Percentiles rank a stretch among this genome's conserved stretches.
phyloP scores from a whole-genome alignment of 2,888 invertebrate genomes.

The Leucophenga maculata region DNA sequence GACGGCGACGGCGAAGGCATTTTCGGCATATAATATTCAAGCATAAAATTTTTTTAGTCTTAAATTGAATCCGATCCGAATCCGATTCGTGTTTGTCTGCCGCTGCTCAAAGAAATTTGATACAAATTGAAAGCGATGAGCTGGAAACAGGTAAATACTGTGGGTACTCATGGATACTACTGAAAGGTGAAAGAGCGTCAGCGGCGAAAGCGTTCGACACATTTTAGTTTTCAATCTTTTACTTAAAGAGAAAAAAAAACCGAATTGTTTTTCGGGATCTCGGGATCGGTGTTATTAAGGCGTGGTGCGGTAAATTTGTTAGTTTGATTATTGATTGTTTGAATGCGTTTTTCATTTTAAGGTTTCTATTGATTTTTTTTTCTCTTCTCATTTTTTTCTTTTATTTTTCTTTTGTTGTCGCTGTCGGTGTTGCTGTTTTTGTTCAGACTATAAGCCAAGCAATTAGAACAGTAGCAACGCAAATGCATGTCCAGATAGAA shows the following conservation, averaged over 20 bases:
- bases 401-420: neutral
- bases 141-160: slow-evolving; percentile 37
- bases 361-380: neutral
- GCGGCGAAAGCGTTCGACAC: neutral
- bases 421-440: neutral
- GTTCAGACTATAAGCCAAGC: neutral
- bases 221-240: too few species aligned
- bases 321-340: slow-evolving; percentile 23
- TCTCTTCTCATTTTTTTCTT: neutral
- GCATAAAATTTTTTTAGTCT: too few species aligned
- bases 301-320: slow-evolving; percentile 17
- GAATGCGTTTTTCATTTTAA: neutral
- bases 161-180: neutral
- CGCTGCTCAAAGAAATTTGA: slow-evolving; percentile 29
- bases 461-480: neutral
- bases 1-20: neutral
- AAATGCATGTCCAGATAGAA: neutral
- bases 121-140: slow-evolving; percentile 49
- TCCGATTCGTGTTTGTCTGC: neutral
- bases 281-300: slow-evolving; percentile 14
- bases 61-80: too few species aligned
- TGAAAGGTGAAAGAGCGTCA: neutral
- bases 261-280: neutral
- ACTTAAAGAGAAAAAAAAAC: too few species aligned
- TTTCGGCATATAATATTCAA: neutral